These are phyloP conservation scores for Folsomia candida DNA, from an alignment of 2,888 invertebrate genomes.

Conservation along the genomic window DNA sequence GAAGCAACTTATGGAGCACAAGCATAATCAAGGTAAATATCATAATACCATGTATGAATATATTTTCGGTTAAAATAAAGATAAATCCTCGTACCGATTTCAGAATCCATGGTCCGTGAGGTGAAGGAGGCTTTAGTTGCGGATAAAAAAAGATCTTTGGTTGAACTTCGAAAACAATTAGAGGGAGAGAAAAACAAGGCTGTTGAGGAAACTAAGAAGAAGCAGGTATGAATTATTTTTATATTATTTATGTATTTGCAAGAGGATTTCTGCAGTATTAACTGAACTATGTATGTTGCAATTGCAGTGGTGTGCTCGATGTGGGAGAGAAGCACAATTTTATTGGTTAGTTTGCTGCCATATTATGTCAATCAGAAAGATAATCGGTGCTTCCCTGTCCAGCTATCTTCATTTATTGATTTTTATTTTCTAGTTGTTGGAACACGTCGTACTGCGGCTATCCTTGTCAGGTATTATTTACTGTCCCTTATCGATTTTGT, in stretches of 20 bases:
- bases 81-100: background rate
- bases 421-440: constrained; percentile 65
- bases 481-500: no score
- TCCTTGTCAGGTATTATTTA: constrained; percentile 77
- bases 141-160: constrained; percentile 66
- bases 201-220: constrained; percentile 75
- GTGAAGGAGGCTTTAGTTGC: constrained; percentile 68
- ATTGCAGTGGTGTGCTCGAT: constrained; percentile 91
- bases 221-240: no score
- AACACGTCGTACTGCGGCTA: constrained; percentile 92
- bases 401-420: background rate
- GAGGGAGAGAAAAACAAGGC: constrained; percentile 70
- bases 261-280: no score
- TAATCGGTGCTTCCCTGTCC: no score
- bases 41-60: background rate
- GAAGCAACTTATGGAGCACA: constrained; percentile 71
- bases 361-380: no score
- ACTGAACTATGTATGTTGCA: no score
- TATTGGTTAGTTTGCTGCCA: constrained; percentile 62
- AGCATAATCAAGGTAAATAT: constrained; percentile 65
- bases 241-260: no score
- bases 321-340: constrained; percentile 82
- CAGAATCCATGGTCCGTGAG: constrained; percentile 59
- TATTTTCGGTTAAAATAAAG: background rate
- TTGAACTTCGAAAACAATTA: constrained; percentile 65